phyloP scores from a whole-genome alignment of 2,888 invertebrate species.

The Iphiclides podalirius region DNA sequence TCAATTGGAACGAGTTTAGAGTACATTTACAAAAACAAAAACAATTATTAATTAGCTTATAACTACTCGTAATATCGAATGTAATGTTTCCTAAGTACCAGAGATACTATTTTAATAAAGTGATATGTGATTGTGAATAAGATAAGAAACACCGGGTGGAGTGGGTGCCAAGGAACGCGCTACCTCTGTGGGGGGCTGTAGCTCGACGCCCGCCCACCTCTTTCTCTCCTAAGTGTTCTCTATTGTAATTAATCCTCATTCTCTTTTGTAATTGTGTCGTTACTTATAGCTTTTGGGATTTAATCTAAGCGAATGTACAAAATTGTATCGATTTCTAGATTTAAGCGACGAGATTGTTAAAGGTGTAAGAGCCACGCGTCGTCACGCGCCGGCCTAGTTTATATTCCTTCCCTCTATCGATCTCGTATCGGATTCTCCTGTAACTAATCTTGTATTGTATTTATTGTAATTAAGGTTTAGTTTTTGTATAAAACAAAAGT shows the following conservation, averaged over 20 bases:
- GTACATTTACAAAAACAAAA: conserved; percentile 7
- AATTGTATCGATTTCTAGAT: conserved; percentile 30
- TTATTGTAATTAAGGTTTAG: conserved; percentile 51
- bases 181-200: not conserved
- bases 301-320: conserved; percentile 37
- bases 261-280: not conserved
- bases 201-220: not conserved
- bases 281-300: conserved; percentile 1
- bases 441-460: conserved; percentile 26
- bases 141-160: not conserved
- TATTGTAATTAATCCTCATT: conserved; percentile 63
- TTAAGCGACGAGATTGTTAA: conserved; percentile 16
- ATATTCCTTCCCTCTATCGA: conserved; percentile 22
- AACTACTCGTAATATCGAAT: conserved; percentile 10
- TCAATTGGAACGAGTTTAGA: not conserved
- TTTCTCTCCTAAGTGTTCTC: conserved; percentile 52
- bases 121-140: conserved; percentile 13
- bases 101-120: conserved; percentile 54
- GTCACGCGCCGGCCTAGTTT: conserved; percentile 13
- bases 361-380: conserved; percentile 6
- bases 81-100: conserved; percentile 31
- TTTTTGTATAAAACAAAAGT: conserved; percentile 71
- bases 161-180: too few species aligned
- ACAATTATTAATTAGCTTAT: too few species aligned
- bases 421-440: conserved; percentile 17